A percentile compares a stretch with the other conserved stretches of the same genome.
These are phyloP conservation scores for Eilema griseolum DNA, from an alignment of 2,888 invertebrate genomes.

Conservation along the genomic window DNA sequence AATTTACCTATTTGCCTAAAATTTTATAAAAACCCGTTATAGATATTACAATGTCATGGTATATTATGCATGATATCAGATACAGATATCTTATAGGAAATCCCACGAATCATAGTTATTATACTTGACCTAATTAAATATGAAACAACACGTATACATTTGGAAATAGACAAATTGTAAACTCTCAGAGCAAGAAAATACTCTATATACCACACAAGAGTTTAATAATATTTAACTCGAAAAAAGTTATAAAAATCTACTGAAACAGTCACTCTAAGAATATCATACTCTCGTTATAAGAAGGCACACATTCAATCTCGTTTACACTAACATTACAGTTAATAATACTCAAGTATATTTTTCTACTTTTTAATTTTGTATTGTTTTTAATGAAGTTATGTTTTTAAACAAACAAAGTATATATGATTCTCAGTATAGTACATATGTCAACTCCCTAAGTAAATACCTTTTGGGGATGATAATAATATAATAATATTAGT, in stretches of 20 bases:
- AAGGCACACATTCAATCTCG: constrained; percentile 56
- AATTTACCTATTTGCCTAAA: no score
- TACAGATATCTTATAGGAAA: background rate
- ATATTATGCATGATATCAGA: background rate
- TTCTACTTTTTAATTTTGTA: no score
- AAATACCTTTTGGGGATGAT: background rate
- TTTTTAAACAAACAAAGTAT: no score
- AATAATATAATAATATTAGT: background rate
- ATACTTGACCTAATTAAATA: constrained; percentile 9
- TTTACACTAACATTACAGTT: constrained; percentile 32
- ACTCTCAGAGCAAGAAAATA: constrained; percentile 1
- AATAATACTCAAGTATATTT: constrained; percentile 41
- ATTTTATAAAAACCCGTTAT: no score
- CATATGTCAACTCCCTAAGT: background rate
- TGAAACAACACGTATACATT: constrained; percentile 4
- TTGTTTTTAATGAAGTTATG: no score
- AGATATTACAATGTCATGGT: background rate
- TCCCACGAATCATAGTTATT: background rate
- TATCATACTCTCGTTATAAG: constrained; percentile 40
- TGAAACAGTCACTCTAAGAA: constrained; percentile 47
- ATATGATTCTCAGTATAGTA: no score
- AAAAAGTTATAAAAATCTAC: constrained; percentile 64
- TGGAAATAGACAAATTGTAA: background rate
- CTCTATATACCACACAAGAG: background rate
- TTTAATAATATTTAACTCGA: constrained; percentile 29